Evolutionary conservation across 2,113 vertebrate genomes (phyloP).

Genomic region (Bagarius yarrelli): DNA sequence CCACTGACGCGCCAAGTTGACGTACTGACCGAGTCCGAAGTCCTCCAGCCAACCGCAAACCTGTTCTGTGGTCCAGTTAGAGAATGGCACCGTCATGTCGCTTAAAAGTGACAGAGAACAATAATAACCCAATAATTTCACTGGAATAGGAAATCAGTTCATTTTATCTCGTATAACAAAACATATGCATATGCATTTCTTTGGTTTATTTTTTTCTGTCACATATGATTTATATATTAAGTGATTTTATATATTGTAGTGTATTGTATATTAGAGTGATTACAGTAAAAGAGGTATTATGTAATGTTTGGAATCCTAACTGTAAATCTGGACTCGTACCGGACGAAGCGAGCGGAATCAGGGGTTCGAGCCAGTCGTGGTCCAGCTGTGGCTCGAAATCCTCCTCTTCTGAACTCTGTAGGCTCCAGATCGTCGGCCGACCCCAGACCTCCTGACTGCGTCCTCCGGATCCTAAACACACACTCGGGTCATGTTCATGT

Average conservation of each 20-base stretch:
- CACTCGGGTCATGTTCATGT: background rate
- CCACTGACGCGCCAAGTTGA: constrained; percentile 93
- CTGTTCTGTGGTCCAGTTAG: constrained; percentile 91
- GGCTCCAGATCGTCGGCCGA: constrained; percentile 80
- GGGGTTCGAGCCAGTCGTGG: constrained; percentile 85
- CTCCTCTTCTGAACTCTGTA: constrained; percentile 86
- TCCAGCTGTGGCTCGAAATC: constrained; percentile 92
- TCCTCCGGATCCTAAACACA: constrained; percentile 83
- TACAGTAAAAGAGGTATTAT: background rate
- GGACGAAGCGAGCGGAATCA: constrained; percentile 68
- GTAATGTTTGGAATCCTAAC: background rate
- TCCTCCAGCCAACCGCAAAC: constrained; percentile 95
- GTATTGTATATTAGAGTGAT: too few species aligned
- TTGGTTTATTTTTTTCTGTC: background rate
- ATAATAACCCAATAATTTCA: background rate
- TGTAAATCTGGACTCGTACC: constrained; percentile 54
- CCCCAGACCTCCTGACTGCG: constrained; percentile 85
- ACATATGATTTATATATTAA: too few species aligned
- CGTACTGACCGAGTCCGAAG: constrained; percentile 88
- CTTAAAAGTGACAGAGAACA: constrained; percentile 50
- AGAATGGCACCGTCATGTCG: constrained; percentile 81
- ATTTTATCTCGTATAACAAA: too few species aligned
- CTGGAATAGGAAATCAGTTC: too few species aligned
- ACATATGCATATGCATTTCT: background rate
- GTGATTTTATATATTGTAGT: too few species aligned